These are phyloP conservation scores for Steinernema scapterisci DNA, from an alignment of 2,888 invertebrate genomes.

Conservation along the genomic window DNA sequence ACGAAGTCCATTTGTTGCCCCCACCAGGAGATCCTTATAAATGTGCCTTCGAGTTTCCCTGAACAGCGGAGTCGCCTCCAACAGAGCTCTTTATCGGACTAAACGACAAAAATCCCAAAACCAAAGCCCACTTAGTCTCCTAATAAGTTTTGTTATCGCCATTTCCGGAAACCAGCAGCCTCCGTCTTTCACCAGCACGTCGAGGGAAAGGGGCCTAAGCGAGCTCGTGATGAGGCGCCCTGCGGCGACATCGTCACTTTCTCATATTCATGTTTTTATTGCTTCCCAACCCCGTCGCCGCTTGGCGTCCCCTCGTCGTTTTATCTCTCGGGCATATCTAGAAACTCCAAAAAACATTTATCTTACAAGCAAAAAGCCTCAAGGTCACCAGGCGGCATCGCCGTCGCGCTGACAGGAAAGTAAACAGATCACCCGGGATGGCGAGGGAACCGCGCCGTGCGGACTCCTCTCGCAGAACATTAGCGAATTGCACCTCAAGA, in stretches of 20 bases:
- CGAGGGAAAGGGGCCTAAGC: neutral
- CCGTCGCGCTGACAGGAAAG: too few relatives aligned
- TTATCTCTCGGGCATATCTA: neutral
- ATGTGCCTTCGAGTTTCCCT: too few relatives aligned
- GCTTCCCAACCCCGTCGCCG: neutral
- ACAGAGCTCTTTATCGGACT: too few relatives aligned
- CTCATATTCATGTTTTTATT: neutral
- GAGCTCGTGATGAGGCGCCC: neutral
- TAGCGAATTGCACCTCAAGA: neutral
- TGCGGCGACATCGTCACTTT: neutral
- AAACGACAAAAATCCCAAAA: too few relatives aligned
- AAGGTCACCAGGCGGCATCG: neutral
- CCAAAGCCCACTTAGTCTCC: neutral
- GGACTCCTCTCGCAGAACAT: neutral
- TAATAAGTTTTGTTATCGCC: constrained; percentile 24
- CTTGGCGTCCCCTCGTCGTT: neutral
- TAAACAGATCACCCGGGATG: too few relatives aligned
- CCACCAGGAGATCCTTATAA: too few relatives aligned
- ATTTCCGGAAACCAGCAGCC: neutral
- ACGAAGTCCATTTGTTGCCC: too few relatives aligned
- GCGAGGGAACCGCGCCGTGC: too few relatives aligned
- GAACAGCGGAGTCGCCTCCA: too few relatives aligned
- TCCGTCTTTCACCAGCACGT: neutral
- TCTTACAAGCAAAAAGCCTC: neutral
- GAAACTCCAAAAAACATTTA: constrained; percentile 11